A percentile compares a stretch with the other conserved stretches of the same genome.
Conservation (phyloP, 2,797 vertebrate genomes). For the Novumbra hubbsi region DNA sequence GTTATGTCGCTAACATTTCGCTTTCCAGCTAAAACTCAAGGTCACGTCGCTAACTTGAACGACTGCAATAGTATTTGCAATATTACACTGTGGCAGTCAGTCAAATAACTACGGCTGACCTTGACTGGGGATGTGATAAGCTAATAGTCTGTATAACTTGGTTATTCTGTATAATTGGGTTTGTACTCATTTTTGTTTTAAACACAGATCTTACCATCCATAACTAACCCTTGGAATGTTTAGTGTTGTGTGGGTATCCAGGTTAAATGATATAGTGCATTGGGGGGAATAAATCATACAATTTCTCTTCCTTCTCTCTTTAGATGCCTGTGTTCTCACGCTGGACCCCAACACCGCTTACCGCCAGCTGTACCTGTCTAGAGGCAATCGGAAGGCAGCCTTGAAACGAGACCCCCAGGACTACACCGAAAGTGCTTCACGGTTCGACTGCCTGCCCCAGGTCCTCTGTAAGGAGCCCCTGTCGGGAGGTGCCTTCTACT, state of each 20-base stretch:
- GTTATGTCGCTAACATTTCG: background rate
- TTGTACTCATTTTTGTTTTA: conserved; percentile 23
- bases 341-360: conserved; percentile 79
- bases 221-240: background rate
- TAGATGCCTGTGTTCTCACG: conserved; percentile 76
- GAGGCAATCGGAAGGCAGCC: conserved; percentile 74
- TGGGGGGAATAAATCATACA: background rate
- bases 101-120: conserved; percentile 29
- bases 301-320: conserved; percentile 9
- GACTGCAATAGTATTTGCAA: conserved; percentile 25
- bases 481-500: conserved; percentile 72
- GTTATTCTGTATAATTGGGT: background rate
- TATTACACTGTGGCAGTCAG: conserved; percentile 1
- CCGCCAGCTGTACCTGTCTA: conserved; percentile 75
- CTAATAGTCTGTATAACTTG: background rate
- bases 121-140: background rate
- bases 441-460: conserved; percentile 80
- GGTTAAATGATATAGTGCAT: background rate
- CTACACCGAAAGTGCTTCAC: conserved; percentile 59
- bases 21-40: conserved; percentile 14
- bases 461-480: conserved; percentile 76
- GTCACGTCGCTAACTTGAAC: conserved; percentile 25
- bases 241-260: background rate
- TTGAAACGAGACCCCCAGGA: conserved; percentile 76
- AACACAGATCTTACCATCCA: conserved; percentile 15